Conservation (phyloP, 2,113 vertebrate genomes). For the Rhagologus leucostigma region DNA sequence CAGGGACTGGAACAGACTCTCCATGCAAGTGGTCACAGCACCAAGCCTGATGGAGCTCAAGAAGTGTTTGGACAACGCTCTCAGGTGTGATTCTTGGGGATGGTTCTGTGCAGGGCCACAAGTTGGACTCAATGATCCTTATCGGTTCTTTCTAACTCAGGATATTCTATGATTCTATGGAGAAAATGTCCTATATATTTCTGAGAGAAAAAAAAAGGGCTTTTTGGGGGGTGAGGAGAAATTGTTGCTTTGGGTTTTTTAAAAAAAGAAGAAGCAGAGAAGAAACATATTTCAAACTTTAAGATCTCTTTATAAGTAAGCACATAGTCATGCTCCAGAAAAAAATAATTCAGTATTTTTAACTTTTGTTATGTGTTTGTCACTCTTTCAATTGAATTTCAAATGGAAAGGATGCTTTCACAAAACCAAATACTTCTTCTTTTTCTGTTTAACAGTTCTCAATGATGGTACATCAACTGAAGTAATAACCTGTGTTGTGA, state of each 20-base stretch:
- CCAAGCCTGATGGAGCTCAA: background rate
- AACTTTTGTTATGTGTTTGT: background rate
- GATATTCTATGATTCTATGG: background rate
- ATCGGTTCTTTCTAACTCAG: background rate
- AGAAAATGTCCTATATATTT: background rate
- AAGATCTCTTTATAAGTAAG: background rate
- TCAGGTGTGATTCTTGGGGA: background rate
- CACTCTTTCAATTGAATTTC: background rate
- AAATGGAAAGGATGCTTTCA: background rate
- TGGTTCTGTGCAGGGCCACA: background rate
- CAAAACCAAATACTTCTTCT: background rate
- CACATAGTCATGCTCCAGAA: background rate
- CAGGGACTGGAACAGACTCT: background rate
- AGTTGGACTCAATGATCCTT: fast-evolving
- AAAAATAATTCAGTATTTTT: background rate
- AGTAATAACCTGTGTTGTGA: background rate
- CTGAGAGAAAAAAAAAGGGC: background rate
- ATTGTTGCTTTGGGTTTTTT: background rate
- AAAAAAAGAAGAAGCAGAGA: background rate
- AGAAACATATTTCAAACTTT: background rate
- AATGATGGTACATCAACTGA: background rate
- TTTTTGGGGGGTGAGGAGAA: fast-evolving
- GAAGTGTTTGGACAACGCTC: no score
- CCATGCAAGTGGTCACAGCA: background rate
- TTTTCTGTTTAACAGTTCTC: background rate